phyloP scores from a whole-genome alignment of 2,113 vertebrate species.

The Nycticorax nycticorax region DNA sequence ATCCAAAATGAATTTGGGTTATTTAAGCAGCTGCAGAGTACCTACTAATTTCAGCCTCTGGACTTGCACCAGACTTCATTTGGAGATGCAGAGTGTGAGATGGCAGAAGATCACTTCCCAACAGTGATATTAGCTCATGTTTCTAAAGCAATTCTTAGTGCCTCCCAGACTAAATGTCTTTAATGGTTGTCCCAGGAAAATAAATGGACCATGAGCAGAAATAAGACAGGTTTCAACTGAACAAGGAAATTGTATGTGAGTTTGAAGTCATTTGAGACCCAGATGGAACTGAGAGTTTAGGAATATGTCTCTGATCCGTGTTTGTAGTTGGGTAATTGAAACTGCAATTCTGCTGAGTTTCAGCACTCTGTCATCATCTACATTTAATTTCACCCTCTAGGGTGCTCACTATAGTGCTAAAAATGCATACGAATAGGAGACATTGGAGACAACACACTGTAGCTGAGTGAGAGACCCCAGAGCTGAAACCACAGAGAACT shows the following conservation, averaged over 20 bases:
- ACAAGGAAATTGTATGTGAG: slow-evolving; percentile 43
- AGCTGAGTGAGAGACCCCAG: neutral
- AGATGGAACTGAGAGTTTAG: neutral
- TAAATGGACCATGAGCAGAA: slow-evolving; percentile 46
- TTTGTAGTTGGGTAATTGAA: slow-evolving; percentile 47
- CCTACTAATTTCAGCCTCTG: slow-evolving; percentile 59
- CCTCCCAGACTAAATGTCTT: neutral
- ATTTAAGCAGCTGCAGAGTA: slow-evolving; percentile 17
- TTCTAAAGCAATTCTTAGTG: slow-evolving; percentile 40
- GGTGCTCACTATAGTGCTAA: neutral
- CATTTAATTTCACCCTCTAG: slow-evolving; percentile 50
- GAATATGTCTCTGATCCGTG: slow-evolving; percentile 36
- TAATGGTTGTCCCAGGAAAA: slow-evolving; percentile 45
- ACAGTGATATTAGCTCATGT: slow-evolving; percentile 7
- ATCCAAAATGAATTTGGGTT: slow-evolving; percentile 28
- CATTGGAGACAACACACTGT: neutral
- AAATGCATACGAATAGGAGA: slow-evolving; percentile 32
- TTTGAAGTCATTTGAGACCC: slow-evolving; percentile 47
- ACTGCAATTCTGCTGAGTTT: slow-evolving; percentile 63
- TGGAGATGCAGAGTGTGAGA: neutral
- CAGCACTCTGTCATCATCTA: slow-evolving; percentile 42
- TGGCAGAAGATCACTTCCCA: slow-evolving; percentile 50
- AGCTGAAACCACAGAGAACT: neutral
- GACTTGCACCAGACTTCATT: slow-evolving; percentile 30
- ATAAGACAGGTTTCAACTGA: slow-evolving; percentile 52